Evolutionary conservation across 1,140 invertebrate genomes (phyloP).

Genomic region (Papilio glaucus): DNA sequence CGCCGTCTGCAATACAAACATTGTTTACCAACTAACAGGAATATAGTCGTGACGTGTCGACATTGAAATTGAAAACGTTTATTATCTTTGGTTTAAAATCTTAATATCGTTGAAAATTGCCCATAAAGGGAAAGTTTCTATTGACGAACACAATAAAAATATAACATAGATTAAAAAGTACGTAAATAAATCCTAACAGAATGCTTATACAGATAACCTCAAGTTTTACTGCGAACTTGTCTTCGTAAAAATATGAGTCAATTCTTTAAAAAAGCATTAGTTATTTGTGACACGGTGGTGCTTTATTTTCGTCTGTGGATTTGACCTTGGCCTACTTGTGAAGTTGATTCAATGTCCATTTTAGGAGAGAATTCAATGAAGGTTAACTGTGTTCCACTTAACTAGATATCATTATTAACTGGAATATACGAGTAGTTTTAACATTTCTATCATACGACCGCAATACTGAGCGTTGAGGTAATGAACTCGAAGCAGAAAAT

Average conservation of each 20-base stretch:
- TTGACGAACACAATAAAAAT: too few species aligned
- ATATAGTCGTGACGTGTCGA: background rate
- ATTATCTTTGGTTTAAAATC: too few species aligned
- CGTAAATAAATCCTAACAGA: background rate
- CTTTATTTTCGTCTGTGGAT: background rate
- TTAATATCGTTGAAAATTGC: too few species aligned
- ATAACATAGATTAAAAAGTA: too few species aligned
- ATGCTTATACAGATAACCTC: background rate
- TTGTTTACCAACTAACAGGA: background rate
- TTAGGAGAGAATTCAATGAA: conserved; percentile 7
- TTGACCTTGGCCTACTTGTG: conserved; percentile 15
- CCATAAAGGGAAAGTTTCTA: background rate
- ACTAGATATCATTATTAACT: background rate
- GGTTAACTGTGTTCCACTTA: background rate
- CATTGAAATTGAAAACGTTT: too few species aligned
- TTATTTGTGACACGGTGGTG: too few species aligned
- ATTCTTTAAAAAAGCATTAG: background rate
- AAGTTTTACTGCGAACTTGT: background rate
- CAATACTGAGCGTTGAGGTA: too few species aligned
- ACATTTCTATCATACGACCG: too few species aligned
- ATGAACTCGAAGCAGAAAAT: too few species aligned
- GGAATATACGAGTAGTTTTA: background rate
- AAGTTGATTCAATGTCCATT: conserved; percentile 28
- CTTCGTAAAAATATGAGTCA: conserved; percentile 1
- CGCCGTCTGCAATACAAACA: conserved; percentile 33